A percentile compares a stretch with the other conserved stretches of the same genome.
phyloP scores from a whole-genome alignment of 2,113 vertebrate species.

The Dermatemys mawii region DNA sequence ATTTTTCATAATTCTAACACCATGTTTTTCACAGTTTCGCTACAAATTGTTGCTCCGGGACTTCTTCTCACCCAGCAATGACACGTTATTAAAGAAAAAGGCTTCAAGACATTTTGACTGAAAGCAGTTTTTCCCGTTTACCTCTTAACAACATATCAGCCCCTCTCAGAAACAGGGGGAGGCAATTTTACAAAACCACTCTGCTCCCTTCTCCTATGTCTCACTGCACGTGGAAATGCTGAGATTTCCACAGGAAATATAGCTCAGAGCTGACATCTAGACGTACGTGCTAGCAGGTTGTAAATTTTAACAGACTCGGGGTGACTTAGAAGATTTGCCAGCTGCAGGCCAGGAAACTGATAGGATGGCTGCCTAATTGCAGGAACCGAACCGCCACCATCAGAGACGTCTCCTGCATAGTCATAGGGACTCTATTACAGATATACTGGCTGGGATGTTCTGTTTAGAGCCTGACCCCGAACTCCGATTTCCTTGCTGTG shows the following conservation, averaged over 20 bases:
- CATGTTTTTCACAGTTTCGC: not conserved
- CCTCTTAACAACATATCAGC: not conserved
- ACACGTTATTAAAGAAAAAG: not conserved
- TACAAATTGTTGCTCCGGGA: not conserved
- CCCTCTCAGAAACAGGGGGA: not conserved
- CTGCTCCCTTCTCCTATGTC: not conserved
- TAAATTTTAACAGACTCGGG: constrained; percentile 7
- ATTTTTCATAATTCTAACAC: not conserved
- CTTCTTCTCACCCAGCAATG: not conserved
- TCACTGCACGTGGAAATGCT: constrained; percentile 13
- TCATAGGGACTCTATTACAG: not conserved
- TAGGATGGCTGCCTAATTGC: not conserved
- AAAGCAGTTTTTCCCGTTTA: not conserved
- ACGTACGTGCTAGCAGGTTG: not conserved
- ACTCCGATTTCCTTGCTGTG: not conserved
- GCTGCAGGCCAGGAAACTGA: not conserved
- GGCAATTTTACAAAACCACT: not conserved
- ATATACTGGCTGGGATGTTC: not conserved
- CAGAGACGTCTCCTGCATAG: not conserved
- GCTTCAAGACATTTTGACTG: not conserved
- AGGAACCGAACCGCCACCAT: not conserved
- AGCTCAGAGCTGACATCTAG: not conserved
- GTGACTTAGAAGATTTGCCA: not conserved
- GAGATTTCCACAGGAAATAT: constrained; percentile 47
- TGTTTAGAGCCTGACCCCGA: not conserved